These are phyloP conservation scores for Chloroceryle amazona DNA, from an alignment of 2,797 vertebrate genomes.

Conservation along the genomic window DNA sequence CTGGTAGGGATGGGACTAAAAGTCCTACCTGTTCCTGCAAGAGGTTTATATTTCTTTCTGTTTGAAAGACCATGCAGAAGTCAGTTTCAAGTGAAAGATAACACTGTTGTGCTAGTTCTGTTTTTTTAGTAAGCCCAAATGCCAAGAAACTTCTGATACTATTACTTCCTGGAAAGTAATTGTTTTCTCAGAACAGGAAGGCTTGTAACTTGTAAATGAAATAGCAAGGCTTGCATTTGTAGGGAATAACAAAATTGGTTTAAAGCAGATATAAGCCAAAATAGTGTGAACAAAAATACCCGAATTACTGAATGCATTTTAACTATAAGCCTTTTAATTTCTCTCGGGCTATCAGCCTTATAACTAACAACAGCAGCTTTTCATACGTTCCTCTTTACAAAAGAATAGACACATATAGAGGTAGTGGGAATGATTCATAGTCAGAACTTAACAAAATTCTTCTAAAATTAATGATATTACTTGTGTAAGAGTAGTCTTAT, in stretches of 20 bases:
- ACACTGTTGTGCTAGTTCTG: not conserved
- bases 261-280: not conserved
- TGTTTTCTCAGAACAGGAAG: constrained; percentile 37
- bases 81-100: not conserved
- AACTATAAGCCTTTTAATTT: not conserved
- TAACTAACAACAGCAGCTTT: not conserved
- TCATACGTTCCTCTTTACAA: not conserved
- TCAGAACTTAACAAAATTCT: not conserved
- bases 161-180: constrained; percentile 33
- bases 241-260: not conserved
- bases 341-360: not conserved
- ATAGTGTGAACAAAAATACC: not conserved
- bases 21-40: not conserved
- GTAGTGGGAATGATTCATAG: not conserved
- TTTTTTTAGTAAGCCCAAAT: not conserved
- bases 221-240: not conserved
- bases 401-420: not conserved
- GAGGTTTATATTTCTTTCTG: not conserved
- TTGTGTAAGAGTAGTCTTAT: not conserved
- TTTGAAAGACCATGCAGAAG: not conserved
- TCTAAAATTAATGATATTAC: not conserved
- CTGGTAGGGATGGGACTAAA: not conserved
- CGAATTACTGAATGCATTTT: not conserved
- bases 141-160: constrained; percentile 31
- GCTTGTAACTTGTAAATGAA: constrained; percentile 30